Evolutionary conservation across 1,140 invertebrate genomes (phyloP).

Genomic region (Dermatophagoides farinae): DNA sequence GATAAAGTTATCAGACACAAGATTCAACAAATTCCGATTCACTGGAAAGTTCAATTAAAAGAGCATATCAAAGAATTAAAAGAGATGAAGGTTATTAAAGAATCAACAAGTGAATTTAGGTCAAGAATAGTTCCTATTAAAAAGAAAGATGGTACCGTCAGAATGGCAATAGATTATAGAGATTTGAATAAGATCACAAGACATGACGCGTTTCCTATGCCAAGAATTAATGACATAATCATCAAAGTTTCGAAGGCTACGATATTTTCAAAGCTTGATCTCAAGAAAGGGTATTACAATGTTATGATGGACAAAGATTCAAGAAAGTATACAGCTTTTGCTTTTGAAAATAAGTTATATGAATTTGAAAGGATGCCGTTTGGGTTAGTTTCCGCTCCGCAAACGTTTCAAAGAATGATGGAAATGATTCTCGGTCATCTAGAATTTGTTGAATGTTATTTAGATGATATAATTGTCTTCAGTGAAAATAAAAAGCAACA

Average conservation of each 20-base stretch:
- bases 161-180: slow-evolving; percentile 33
- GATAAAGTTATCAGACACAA: too few relatives aligned
- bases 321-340: slow-evolving; percentile 14
- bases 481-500: slow-evolving; percentile 18
- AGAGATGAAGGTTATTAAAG: slow-evolving; percentile 15
- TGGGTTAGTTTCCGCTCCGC: slow-evolving; percentile 17
- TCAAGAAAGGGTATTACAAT: slow-evolving; percentile 14
- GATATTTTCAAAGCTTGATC: slow-evolving; percentile 12
- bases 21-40: background rate
- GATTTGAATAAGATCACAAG: slow-evolving; percentile 25
- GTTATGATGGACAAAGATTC: background rate
- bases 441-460: slow-evolving; percentile 16
- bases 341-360: slow-evolving; percentile 12
- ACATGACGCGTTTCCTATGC: slow-evolving; percentile 32
- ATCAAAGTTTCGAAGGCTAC: background rate
- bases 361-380: slow-evolving; percentile 19
- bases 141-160: slow-evolving; percentile 29
- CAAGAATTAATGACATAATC: slow-evolving; percentile 22
- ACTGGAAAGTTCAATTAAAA: background rate
- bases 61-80: slow-evolving; percentile 1
- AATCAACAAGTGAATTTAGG: slow-evolving; percentile 15
- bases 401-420: slow-evolving; percentile 21
- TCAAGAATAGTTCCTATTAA: slow-evolving; percentile 19
- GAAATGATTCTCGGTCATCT: slow-evolving; percentile 14
- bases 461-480: slow-evolving; percentile 22